A percentile compares a stretch with the other conserved stretches of the same genome.
phyloP scores from a whole-genome alignment of 2,113 vertebrate genomes.

The Pelecanoides urinatrix region DNA sequence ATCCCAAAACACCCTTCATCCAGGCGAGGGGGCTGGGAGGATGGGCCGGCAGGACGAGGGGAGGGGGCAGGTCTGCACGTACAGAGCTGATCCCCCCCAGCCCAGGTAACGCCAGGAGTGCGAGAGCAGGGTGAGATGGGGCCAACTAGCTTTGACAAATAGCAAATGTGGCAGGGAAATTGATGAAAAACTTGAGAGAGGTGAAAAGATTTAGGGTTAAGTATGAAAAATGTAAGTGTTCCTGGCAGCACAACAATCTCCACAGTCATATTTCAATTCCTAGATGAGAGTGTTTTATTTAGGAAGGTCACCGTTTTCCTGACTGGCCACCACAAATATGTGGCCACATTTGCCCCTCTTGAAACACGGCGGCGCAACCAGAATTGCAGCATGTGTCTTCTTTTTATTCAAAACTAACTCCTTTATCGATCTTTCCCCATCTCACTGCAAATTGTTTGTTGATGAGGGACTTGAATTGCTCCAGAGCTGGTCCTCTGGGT shows the following conservation, averaged over 20 bases:
- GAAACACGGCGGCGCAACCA: background rate
- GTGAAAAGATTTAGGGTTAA: constrained; percentile 8
- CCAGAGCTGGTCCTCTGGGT: background rate
- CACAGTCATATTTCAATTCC: background rate
- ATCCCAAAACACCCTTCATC: background rate
- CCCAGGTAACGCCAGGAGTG: background rate
- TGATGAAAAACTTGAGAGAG: background rate
- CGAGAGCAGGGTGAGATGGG: background rate
- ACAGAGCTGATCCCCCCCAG: background rate
- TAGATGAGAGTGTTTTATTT: background rate
- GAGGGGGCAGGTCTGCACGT: background rate
- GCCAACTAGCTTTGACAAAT: background rate
- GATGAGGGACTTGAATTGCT: background rate
- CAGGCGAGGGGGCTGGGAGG: background rate
- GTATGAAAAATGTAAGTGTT: background rate
- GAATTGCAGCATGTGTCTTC: background rate
- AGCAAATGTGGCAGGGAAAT: background rate
- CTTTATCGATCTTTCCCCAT: background rate
- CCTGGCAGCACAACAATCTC: background rate
- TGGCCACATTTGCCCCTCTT: background rate
- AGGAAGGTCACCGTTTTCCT: background rate
- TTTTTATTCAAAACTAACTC: background rate
- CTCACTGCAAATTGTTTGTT: background rate
- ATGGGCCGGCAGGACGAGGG: background rate
- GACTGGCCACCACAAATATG: fast-evolving